Percentiles rank a stretch among this genome's conserved stretches.
phyloP scores from a whole-genome alignment of 2,888 invertebrate genomes.

The Amphiduros pacificus region DNA sequence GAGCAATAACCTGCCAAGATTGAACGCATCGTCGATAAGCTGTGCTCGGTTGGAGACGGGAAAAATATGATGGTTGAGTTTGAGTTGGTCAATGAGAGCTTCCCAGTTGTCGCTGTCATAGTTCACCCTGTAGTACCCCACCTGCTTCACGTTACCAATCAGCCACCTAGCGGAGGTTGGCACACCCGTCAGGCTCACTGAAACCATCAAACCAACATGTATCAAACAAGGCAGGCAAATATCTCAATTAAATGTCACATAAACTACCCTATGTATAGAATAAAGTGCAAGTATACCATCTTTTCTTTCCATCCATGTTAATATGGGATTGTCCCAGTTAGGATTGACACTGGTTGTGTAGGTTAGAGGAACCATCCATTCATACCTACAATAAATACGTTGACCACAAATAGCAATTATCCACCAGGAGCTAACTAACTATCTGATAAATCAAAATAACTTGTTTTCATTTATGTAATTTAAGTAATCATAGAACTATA shows the following conservation, averaged over 20 bases:
- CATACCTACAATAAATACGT: constrained; percentile 34
- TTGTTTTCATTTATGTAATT: no score
- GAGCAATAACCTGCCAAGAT: constrained; percentile 26
- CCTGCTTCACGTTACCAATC: constrained; percentile 56
- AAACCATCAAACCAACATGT: no score
- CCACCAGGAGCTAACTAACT: no score
- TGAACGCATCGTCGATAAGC: constrained; percentile 30
- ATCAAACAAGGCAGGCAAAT: no score
- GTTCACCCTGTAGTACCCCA: constrained; percentile 58
- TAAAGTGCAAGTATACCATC: no score
- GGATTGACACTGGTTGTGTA: constrained; percentile 24
- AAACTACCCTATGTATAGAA: no score
- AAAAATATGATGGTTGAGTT: constrained; percentile 59
- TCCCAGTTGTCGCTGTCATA: constrained; percentile 58
- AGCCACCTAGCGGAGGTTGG: constrained; percentile 38
- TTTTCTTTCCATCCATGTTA: constrained; percentile 17
- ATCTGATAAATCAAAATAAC: no score
- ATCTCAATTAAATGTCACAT: no score
- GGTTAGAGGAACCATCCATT: constrained; percentile 39
- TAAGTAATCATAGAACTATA: no score
- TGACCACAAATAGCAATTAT: no score
- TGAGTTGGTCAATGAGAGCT: constrained; percentile 53
- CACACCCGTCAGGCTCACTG: constrained; percentile 13
- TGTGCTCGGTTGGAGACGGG: constrained; percentile 26
- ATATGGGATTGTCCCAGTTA: constrained; percentile 16